Percentiles rank a stretch among this genome's conserved stretches.
These are phyloP conservation scores for Adineta ricciae DNA, from an alignment of 2,888 invertebrate species.

Conservation along the genomic window DNA sequence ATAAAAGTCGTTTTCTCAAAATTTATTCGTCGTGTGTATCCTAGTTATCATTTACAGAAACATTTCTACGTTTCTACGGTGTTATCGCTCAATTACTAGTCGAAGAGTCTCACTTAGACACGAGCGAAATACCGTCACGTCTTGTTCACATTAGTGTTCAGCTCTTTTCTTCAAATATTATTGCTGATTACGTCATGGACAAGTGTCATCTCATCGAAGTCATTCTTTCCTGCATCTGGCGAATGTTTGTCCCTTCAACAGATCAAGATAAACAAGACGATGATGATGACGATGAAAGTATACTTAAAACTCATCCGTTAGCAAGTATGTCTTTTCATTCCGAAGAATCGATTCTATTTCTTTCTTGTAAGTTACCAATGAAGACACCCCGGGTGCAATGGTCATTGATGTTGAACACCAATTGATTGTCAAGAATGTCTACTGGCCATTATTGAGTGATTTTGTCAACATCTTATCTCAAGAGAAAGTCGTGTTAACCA, in stretches of 20 bases:
- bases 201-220: constrained; percentile 78
- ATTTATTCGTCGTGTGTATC: constrained; percentile 2
- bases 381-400: constrained; percentile 47
- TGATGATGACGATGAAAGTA: neutral
- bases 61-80: constrained; percentile 90
- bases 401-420: constrained; percentile 82
- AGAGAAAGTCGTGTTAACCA: constrained; percentile 74
- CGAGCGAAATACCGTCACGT: constrained; percentile 85
- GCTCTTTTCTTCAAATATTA: constrained; percentile 71
- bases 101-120: constrained; percentile 55
- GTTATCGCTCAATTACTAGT: constrained; percentile 82
- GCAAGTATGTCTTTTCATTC: neutral
- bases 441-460: constrained; percentile 93
- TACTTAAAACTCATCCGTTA: constrained; percentile 32
- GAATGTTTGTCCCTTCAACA: constrained; percentile 62
- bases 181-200: constrained; percentile 80
- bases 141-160: constrained; percentile 94
- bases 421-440: constrained; percentile 93
- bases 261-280: neutral
- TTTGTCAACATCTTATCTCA: constrained; percentile 89
- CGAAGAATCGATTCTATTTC: too few species aligned
- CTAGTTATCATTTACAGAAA: constrained; percentile 74
- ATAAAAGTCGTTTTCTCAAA: neutral
- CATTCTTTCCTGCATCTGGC: constrained; percentile 76
- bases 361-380: neutral